phyloP scores from a whole-genome alignment of 1,140 invertebrate species.

The Bombus cullumanus region DNA sequence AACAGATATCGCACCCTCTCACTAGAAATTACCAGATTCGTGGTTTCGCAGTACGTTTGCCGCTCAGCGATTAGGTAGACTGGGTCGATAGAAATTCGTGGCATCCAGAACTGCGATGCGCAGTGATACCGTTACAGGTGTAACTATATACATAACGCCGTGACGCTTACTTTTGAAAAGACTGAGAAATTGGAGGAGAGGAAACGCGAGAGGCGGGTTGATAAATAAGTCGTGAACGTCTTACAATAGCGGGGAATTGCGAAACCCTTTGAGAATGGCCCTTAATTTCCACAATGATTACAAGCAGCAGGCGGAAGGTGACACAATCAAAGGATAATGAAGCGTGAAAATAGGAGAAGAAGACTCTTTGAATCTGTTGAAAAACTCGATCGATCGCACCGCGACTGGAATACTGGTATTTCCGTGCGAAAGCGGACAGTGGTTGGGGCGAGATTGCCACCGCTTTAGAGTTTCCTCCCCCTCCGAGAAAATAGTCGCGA shows the following conservation, averaged over 20 bases:
- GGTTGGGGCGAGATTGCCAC: not conserved
- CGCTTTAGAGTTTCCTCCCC: conserved; percentile 29
- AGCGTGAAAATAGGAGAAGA: not conserved
- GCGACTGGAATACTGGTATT: conserved; percentile 32
- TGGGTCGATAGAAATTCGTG: not conserved
- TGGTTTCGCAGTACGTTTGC: not conserved
- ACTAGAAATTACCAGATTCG: conserved; percentile 29
- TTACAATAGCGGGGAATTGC: not conserved
- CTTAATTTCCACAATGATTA: conserved; percentile 4
- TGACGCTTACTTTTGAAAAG: not conserved
- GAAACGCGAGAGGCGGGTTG: not conserved
- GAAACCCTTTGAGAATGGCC: not conserved
- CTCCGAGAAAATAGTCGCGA: conserved; percentile 5
- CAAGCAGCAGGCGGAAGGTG: not conserved
- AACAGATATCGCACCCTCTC: conserved; percentile 35
- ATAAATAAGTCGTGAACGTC: not conserved
- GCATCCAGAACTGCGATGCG: not conserved
- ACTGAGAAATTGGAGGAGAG: too few relatives aligned
- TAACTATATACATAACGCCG: too few relatives aligned
- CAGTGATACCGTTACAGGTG: not conserved
- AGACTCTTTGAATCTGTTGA: not conserved
- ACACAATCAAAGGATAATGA: conserved; percentile 29
- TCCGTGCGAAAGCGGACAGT: conserved; percentile 37
- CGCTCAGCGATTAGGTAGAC: not conserved
- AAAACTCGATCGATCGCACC: conserved; percentile 42